phyloP scores from a whole-genome alignment of 2,888 invertebrate species.

The Sarcophaga carnaria region DNA sequence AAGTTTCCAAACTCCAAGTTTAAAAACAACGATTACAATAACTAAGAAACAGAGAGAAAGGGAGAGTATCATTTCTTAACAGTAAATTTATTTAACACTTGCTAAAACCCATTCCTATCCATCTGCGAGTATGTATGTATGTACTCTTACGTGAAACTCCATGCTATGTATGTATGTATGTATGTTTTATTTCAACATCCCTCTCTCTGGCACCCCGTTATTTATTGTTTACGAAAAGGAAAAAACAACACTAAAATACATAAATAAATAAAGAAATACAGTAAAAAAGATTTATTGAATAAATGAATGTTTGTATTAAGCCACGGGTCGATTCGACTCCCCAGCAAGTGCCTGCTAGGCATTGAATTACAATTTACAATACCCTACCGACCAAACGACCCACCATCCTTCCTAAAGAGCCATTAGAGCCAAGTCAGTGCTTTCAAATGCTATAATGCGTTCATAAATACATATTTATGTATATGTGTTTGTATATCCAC shows the following conservation, averaged over 20 bases:
- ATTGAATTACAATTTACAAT: slow-evolving; percentile 57
- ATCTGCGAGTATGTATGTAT: slow-evolving; percentile 13
- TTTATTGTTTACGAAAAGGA: slow-evolving; percentile 77
- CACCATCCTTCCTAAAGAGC: slow-evolving; percentile 39
- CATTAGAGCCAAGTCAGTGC: slow-evolving; percentile 43
- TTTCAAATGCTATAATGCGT: slow-evolving; percentile 59
- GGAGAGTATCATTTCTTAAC: slow-evolving; percentile 45
- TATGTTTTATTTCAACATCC: slow-evolving; percentile 66
- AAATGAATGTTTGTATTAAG: slow-evolving; percentile 79
- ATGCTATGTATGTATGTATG: too few relatives aligned
- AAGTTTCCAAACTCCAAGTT: slow-evolving; percentile 8
- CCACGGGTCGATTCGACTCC: slow-evolving; percentile 64
- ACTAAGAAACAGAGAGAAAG: neutral
- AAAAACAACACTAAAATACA: slow-evolving; percentile 77
- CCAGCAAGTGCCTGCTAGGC: slow-evolving; percentile 57
- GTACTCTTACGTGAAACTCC: too few relatives aligned
- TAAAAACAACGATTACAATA: slow-evolving; percentile 7
- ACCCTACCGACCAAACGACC: slow-evolving; percentile 5
- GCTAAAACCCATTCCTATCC: slow-evolving; percentile 46
- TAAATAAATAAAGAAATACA: slow-evolving; percentile 77
- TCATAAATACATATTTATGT: slow-evolving; percentile 18
- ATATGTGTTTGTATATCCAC: slow-evolving; percentile 33
- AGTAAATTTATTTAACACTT: slow-evolving; percentile 68
- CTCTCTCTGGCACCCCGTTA: slow-evolving; percentile 74
- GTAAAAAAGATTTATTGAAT: slow-evolving; percentile 78